These are phyloP conservation scores for Eleginops maclovinus DNA, from an alignment of 2,113 vertebrate genomes.

Conservation along the genomic window DNA sequence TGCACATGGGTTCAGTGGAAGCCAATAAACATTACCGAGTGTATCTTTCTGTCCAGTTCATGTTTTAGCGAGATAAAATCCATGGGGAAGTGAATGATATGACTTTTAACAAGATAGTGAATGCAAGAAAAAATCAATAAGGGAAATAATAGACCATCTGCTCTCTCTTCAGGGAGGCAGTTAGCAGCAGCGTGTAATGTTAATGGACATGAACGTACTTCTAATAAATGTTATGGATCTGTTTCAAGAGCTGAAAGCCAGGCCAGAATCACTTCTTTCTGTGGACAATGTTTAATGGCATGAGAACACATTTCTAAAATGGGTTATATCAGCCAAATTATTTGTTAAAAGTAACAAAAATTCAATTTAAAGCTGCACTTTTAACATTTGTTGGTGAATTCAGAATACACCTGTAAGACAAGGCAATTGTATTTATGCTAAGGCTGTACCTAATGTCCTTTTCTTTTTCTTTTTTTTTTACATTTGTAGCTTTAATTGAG, in stretches of 20 bases:
- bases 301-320: background rate
- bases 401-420: background rate
- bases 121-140: slow-evolving; percentile 33
- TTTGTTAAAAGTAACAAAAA: background rate
- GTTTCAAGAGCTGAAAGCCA: slow-evolving; percentile 8
- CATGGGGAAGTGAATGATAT: slow-evolving; percentile 9
- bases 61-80: slow-evolving; percentile 19
- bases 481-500: too few species aligned
- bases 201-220: slow-evolving; percentile 15
- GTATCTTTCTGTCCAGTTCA: background rate
- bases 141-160: slow-evolving; percentile 28
- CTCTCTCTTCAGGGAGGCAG: slow-evolving; percentile 24
- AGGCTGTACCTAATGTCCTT: too few species aligned
- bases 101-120: slow-evolving; percentile 20
- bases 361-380: background rate
- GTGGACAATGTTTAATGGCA: background rate
- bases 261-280: background rate
- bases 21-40: background rate
- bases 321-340: background rate
- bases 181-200: slow-evolving; percentile 18
- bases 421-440: background rate
- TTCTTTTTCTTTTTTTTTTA: too few species aligned
- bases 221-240: slow-evolving; percentile 22
- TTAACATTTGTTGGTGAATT: background rate
- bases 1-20: slow-evolving; percentile 23